Base-by-base conservation (phyloP, 2,888 invertebrate species). In the Tetragonisca angustula region DNA sequence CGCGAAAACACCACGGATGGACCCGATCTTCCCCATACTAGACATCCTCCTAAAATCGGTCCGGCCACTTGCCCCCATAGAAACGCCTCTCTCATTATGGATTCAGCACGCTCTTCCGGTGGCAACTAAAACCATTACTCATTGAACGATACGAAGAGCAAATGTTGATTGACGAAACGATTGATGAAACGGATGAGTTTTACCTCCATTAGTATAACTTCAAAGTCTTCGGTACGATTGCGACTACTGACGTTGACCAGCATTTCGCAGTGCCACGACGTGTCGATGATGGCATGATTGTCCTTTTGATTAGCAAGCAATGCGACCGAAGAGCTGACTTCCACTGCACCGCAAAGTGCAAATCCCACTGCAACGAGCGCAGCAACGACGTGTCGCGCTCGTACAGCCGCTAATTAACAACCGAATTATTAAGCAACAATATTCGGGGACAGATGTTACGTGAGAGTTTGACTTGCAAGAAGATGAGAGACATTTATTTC, bases 41-140 rank as follows among this genome's bases (percentile, higher is more conserved):
- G 93, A 88, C 95, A 95, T 2, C 95, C 96, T 1, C 95, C 95
- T 54, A 96, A 90, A 32, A 94, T 94, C 4, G 96, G 96, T 0
- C 96, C 95, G 17, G 95, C 95, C 1, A 96, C 93, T 78, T 95
- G 95, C 24, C 96, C 96, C 96, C 96, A 96, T 90, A 96, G 94
- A 88, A 95, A 96, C 9, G 96, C 95, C 87, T 96, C 95, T 27
- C 96, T 93, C 91, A 96, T 94, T 61, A 95, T 95, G 2, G 95
- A 95, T 89, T 96, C 96, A 2, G 95, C 95, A 83, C 95, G 93
- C 88, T 96, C 96, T 17, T 95, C 95, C 87, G 95, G 95, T 0
- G 95, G 95, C 92, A 96, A 94, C 93, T 94, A 70, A 36, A 87
- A 77, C 59, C 32, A 43, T 78, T 64, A 36, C 24, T 43, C 2